Evolutionary conservation across 1,140 invertebrate species (phyloP), one percentile per base, ranked within the genome.

Genomic region (Bombus sylvicola): DNA sequence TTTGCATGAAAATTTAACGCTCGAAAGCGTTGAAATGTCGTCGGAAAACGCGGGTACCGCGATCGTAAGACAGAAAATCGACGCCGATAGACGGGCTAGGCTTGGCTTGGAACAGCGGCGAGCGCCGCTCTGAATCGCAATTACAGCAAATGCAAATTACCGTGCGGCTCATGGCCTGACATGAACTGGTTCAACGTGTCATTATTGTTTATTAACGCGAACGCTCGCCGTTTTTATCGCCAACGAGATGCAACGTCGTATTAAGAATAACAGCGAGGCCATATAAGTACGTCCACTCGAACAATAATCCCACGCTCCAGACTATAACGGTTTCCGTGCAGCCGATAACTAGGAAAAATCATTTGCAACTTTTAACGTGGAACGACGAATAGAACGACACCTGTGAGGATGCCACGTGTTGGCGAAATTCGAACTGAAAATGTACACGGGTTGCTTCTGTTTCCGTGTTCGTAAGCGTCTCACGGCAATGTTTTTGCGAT

Each of bases 151-250:
- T 72, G 66, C 81, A 87, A 83, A 87, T 78, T 87, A 57, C 68
- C 73, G 22, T 43, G 31, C 41, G 25, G 71, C 74, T 34, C 64
- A 66, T 66, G 57, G 47, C 81, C 53, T 66, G 25, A 34, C 66
- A 66, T 47, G 73, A 77, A 72, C 81, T 78, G 81, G 73, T 76
- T 43, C 74, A 73, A 83, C 81, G 74, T 83, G 81, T 87, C 81
- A 83, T 87, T 87, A 87, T 83, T 76, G 66, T 87, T 87, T 83
- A 87, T 83, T 83, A 82, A 66, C 83, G 83, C 78, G 77, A 66
- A 81, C 83, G 31, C 59, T 53, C 39, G 83, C 69, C 37, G 83
- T 80, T 85, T 81, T 85, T 68, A 81, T 81, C 69, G 34, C 39
- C 53, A 28, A 31, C 83, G 57, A 71, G 83, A 85, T 81, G 83